Evolutionary conservation across 37 sponge, comb jelly and placozoan genomes (phyloP).

Genomic region (Diacarnus erythraeanus): DNA sequence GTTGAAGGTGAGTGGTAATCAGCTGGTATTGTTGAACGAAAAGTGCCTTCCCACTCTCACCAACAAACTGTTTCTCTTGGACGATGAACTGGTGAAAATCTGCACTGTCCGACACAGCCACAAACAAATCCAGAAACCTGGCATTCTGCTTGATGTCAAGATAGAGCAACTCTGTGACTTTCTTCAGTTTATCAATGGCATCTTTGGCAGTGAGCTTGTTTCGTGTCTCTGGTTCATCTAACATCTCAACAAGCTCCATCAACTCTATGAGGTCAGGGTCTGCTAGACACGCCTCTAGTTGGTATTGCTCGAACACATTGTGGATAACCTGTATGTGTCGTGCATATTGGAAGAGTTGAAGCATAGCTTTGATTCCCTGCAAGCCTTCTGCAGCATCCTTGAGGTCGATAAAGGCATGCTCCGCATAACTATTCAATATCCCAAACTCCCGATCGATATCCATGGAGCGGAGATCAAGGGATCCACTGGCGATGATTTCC

Average conservation of each 20-base stretch:
- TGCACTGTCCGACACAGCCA: slow-evolving; percentile 52
- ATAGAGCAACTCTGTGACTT: slow-evolving; percentile 31
- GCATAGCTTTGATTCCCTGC: slow-evolving; percentile 46
- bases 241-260: slow-evolving; percentile 30
- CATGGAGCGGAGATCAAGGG: slow-evolving; percentile 20
- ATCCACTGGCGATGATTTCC: slow-evolving; percentile 44
- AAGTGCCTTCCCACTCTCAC: slow-evolving; percentile 32
- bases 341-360: slow-evolving; percentile 69
- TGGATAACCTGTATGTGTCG: slow-evolving; percentile 45
- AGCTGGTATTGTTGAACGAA: slow-evolving; percentile 72
- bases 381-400: slow-evolving; percentile 39
- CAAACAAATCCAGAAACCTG: slow-evolving; percentile 45
- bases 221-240: slow-evolving; percentile 18
- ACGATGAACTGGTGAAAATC: slow-evolving; percentile 66
- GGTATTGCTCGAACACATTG: slow-evolving; percentile 69
- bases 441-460: slow-evolving; percentile 58
- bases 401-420: not conserved
- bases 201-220: slow-evolving; percentile 52
- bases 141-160: slow-evolving; percentile 1
- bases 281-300: slow-evolving; percentile 48
- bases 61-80: slow-evolving; percentile 65
- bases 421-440: slow-evolving; percentile 25
- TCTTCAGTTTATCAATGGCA: slow-evolving; percentile 42
- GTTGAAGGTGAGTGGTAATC: slow-evolving; percentile 79
- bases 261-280: slow-evolving; percentile 49